These are phyloP conservation scores for Margarornis squamiger DNA, from an alignment of 2,797 vertebrate genomes.

Conservation along the genomic window DNA sequence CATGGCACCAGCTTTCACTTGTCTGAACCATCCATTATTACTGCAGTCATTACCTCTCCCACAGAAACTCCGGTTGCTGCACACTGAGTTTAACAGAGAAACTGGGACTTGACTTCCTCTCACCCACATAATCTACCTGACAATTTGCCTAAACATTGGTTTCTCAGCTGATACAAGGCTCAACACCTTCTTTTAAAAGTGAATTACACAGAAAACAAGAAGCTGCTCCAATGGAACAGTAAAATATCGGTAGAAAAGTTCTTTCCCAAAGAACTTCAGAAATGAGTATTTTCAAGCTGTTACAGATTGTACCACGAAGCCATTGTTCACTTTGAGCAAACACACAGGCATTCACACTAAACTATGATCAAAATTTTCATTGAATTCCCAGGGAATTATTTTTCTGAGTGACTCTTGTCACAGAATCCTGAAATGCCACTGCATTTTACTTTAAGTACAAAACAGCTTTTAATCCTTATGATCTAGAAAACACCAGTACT, in stretches of 20 bases:
- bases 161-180: background rate
- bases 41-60: background rate
- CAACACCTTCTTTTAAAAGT: background rate
- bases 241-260: background rate
- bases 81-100: background rate
- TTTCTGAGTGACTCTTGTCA: background rate
- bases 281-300: background rate
- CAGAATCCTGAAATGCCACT: background rate
- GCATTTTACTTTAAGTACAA: conserved; percentile 13
- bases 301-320: background rate
- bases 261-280: background rate
- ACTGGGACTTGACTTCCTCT: background rate
- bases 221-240: background rate
- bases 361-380: background rate
- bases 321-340: background rate
- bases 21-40: background rate
- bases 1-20: conserved; percentile 49
- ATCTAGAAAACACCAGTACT: background rate
- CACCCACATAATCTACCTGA: background rate
- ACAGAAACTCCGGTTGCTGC: background rate
- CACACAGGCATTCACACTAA: background rate
- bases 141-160: background rate
- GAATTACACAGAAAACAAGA: background rate
- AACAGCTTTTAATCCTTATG: background rate
- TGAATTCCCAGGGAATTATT: background rate